Percentiles rank a stretch among this genome's conserved stretches.
Evolutionary conservation across 2,888 invertebrate genomes (phyloP).

Genomic region (Protophormia terraenovae): DNA sequence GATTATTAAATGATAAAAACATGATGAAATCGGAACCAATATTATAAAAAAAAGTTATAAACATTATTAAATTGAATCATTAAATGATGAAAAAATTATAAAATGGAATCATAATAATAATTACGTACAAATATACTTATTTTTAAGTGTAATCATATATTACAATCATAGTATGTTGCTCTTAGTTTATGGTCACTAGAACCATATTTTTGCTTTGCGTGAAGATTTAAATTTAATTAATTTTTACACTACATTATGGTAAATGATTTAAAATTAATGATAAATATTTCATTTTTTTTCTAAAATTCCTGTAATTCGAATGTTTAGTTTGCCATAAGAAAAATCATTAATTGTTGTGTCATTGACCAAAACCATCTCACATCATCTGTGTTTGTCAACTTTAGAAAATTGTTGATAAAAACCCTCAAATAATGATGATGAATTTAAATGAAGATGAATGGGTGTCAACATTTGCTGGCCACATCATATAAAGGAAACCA

Average conservation of each 20-base stretch:
- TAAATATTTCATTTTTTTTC: background rate
- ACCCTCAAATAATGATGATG: constrained; percentile 3
- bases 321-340: background rate
- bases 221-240: background rate
- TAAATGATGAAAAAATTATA: too few relatives aligned
- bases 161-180: too few relatives aligned
- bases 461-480: constrained; percentile 10
- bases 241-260: background rate
- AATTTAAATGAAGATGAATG: constrained; percentile 41
- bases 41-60: too few relatives aligned
- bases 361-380: constrained; percentile 26
- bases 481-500: constrained; percentile 24
- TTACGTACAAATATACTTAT: too few relatives aligned
- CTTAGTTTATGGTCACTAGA: too few relatives aligned
- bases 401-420: background rate
- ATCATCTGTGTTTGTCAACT: background rate
- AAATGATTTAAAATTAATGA: background rate
- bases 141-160: too few relatives aligned
- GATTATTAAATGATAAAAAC: too few relatives aligned
- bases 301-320: background rate
- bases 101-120: too few relatives aligned
- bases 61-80: too few relatives aligned
- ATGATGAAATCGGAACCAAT: too few relatives aligned
- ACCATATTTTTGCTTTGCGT: too few relatives aligned
- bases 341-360: constrained; percentile 31